These are phyloP conservation scores for Babylonia areolata DNA, from an alignment of 1,140 invertebrate genomes.

Conservation along the genomic window DNA sequence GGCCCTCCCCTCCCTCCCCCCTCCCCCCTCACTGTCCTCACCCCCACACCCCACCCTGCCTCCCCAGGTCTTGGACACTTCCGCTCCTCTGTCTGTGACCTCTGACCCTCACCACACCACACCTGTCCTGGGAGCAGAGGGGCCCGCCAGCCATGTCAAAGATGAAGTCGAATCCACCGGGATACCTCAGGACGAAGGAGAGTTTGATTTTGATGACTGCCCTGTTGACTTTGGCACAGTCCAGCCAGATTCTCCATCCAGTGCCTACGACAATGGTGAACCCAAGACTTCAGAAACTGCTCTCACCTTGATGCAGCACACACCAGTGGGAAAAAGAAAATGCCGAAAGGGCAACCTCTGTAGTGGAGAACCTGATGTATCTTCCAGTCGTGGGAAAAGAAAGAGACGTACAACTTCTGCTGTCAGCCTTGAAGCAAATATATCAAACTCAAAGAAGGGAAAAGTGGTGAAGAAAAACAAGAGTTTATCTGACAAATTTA, in stretches of 20 bases:
- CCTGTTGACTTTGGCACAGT: background rate
- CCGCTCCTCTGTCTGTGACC: too few relatives aligned
- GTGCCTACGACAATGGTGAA: background rate
- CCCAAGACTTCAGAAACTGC: background rate
- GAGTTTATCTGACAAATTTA: background rate
- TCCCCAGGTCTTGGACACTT: too few relatives aligned
- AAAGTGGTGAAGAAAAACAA: background rate
- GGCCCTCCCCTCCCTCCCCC: too few relatives aligned
- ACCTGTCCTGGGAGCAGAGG: background rate
- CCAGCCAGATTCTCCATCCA: background rate
- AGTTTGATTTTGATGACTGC: background rate
- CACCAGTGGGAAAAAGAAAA: background rate
- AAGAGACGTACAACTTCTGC: background rate
- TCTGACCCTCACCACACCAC: too few relatives aligned
- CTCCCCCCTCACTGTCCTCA: too few relatives aligned
- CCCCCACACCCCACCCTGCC: too few relatives aligned
- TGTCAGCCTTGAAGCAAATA: background rate
- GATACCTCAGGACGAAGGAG: background rate
- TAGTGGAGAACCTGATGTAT: background rate
- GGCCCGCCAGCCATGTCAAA: background rate
- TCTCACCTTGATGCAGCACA: background rate
- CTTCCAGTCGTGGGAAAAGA: background rate
- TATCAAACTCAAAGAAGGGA: background rate
- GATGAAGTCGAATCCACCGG: background rate
- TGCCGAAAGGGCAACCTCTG: too few relatives aligned